Conservation (phyloP, 1,140 invertebrate species). For the Plodia interpunctella region DNA sequence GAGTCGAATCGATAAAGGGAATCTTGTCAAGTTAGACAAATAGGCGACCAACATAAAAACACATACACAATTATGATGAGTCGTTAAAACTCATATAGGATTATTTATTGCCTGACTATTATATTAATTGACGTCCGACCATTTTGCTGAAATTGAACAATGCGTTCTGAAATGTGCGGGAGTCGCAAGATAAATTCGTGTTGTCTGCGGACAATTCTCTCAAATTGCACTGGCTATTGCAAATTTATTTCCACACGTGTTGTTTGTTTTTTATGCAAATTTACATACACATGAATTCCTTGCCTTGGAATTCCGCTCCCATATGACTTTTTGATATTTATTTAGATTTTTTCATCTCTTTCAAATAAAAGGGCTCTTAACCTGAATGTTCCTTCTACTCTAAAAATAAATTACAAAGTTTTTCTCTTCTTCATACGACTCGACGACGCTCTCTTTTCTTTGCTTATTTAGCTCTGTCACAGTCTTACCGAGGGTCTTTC, state of each 20-base stretch:
- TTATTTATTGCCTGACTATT: conserved; percentile 6
- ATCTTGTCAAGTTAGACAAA: too few species aligned
- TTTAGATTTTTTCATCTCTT: too few species aligned
- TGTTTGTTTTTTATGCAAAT: background rate
- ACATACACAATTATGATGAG: background rate
- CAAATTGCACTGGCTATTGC: background rate
- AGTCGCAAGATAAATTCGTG: background rate
- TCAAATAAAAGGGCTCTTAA: too few species aligned
- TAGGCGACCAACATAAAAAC: background rate
- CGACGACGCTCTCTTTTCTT: too few species aligned
- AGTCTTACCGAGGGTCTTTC: too few species aligned
- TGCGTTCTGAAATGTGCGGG: background rate
- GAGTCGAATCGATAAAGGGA: too few species aligned
- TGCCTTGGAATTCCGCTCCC: too few species aligned
- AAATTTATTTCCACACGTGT: background rate
- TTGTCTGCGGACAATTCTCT: background rate
- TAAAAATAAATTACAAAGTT: too few species aligned
- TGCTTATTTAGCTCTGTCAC: too few species aligned
- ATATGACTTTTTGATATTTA: too few species aligned
- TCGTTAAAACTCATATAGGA: background rate
- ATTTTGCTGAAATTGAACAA: background rate
- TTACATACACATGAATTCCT: background rate
- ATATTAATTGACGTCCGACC: background rate
- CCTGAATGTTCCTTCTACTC: too few species aligned
- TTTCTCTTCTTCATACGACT: too few species aligned